phyloP scores from a whole-genome alignment of 2,113 vertebrate genomes.

The Hippocampus mohnikei region DNA sequence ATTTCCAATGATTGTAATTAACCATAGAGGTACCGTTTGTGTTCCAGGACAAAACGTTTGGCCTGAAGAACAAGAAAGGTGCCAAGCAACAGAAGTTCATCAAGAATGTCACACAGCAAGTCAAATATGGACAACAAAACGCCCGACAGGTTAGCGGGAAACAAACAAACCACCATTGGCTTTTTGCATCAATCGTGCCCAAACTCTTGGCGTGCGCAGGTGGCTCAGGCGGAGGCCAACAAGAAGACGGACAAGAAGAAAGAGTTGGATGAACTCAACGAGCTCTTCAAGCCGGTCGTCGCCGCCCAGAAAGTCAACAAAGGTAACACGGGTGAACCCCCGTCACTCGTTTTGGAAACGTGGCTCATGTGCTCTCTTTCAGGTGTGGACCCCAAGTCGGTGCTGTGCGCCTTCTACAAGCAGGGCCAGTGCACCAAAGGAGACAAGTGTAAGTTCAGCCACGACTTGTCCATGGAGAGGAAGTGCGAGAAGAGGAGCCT shows the following conservation, averaged over 20 bases:
- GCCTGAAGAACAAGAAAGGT: constrained; percentile 97
- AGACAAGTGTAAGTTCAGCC: constrained; percentile 98
- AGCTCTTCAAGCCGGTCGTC: constrained; percentile 95
- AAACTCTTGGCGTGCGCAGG: neutral
- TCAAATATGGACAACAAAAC: constrained; percentile 89
- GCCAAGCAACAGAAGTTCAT: constrained; percentile 98
- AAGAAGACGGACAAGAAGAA: constrained; percentile 95
- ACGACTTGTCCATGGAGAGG: constrained; percentile 91
- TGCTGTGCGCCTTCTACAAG: constrained; percentile 97
- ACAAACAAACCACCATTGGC: neutral
- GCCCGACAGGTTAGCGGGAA: constrained; percentile 75
- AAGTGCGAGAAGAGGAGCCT: constrained; percentile 95
- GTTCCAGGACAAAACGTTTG: constrained; percentile 94
- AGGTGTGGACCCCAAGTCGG: constrained; percentile 97
- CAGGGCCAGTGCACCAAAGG: constrained; percentile 98
- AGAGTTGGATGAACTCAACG: constrained; percentile 91
- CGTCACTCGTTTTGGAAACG: neutral
- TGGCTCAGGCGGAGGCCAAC: constrained; percentile 72
- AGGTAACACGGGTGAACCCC: constrained; percentile 72
- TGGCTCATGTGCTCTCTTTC: neutral
- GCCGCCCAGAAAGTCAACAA: constrained; percentile 95
- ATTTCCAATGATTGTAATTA: neutral
- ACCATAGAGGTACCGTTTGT: neutral
- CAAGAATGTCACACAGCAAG: constrained; percentile 94
- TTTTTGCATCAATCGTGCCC: neutral